Conservation (phyloP, 2,113 vertebrate species). For the Sorex araneus region DNA sequence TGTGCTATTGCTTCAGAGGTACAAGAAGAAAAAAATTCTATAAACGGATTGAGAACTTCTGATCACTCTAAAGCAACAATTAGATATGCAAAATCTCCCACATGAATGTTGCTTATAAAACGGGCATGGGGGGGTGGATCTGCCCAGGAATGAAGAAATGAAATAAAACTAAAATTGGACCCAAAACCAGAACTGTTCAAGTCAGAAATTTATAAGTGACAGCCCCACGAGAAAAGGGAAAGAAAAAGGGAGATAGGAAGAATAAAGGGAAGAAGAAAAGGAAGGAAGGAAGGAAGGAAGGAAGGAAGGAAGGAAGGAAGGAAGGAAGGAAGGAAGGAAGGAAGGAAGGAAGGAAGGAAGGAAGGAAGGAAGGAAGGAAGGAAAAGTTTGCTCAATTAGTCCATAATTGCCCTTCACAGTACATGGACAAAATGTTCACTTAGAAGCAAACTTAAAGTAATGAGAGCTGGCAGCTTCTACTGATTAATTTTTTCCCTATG, state of each 20-base stretch:
- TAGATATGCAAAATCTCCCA: conserved; percentile 24
- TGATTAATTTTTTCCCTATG: background rate
- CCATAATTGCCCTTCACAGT: background rate
- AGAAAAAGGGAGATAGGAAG: no score
- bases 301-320: background rate
- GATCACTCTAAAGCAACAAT: conserved; percentile 25
- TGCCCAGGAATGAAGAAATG: background rate
- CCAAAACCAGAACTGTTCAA: background rate
- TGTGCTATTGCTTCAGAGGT: no score
- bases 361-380: background rate
- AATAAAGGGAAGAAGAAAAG: no score
- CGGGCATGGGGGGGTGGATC: fast-evolving
- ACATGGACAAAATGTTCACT: background rate
- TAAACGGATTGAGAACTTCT: conserved; percentile 47
- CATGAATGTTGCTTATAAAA: conserved; percentile 27
- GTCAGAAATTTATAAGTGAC: background rate
- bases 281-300: background rate
- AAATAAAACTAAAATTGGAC: conserved; percentile 30
- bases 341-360: no score
- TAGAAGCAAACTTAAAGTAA: conserved; percentile 12
- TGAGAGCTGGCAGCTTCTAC: background rate
- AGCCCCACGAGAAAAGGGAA: background rate
- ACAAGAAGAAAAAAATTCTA: conserved; percentile 51
- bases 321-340: fast-evolving
- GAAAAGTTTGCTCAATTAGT: background rate